Evolutionary conservation across 2,113 vertebrate genomes (phyloP).

Genomic region (Picathartes gymnocephalus): DNA sequence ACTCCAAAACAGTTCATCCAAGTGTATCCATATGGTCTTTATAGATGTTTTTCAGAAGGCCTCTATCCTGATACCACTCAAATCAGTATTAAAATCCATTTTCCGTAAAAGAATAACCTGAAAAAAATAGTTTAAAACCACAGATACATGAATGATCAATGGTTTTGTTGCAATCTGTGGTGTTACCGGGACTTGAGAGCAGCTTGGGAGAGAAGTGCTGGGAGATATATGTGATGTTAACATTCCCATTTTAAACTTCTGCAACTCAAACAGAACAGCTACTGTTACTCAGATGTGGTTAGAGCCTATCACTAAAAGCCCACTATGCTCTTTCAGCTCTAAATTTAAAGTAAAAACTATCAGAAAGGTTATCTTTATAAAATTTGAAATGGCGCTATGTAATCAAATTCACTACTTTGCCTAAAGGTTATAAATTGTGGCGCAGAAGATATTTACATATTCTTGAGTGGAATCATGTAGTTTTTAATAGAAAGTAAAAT

Average conservation of each 20-base stretch:
- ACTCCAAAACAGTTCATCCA: neutral
- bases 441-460: neutral
- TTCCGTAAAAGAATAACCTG: neutral
- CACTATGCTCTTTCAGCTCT: neutral
- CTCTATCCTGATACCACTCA: neutral
- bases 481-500: neutral
- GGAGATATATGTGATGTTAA: neutral
- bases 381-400: neutral
- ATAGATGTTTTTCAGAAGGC: neutral
- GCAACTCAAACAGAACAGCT: neutral
- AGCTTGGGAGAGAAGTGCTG: neutral
- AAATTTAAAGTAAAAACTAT: neutral
- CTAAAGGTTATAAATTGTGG: neutral
- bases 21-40: neutral
- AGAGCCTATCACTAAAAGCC: neutral
- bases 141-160: neutral
- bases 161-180: neutral
- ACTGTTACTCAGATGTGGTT: neutral
- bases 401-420: neutral
- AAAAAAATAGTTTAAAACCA: neutral
- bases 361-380: neutral
- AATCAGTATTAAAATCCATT: neutral
- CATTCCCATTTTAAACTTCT: neutral
- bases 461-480: neutral
- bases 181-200: neutral